phyloP scores from a whole-genome alignment of 2,888 invertebrate genomes.

The Cheilosia vulpina region DNA sequence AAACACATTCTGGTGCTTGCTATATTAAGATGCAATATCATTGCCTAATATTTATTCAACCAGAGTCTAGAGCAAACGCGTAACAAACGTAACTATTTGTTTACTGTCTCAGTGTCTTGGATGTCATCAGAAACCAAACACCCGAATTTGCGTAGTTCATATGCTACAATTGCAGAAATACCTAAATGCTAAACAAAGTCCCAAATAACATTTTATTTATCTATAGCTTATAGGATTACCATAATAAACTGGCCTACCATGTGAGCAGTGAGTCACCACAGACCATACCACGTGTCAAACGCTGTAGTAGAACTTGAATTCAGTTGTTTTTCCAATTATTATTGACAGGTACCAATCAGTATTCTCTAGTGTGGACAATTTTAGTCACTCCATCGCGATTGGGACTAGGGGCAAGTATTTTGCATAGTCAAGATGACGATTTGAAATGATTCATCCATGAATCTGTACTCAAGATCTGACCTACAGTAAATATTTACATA shows the following conservation, averaged over 20 bases:
- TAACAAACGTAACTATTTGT: neutral
- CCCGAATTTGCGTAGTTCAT: neutral
- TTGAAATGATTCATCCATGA: conserved; percentile 20
- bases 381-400: neutral
- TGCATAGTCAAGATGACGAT: conserved; percentile 12
- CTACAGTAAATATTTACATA: conserved; percentile 6
- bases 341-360: neutral
- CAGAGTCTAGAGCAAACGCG: too few relatives aligned
- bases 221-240: too few relatives aligned
- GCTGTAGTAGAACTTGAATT: neutral
- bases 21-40: too few relatives aligned
- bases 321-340: neutral
- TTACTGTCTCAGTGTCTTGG: neutral
- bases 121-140: neutral
- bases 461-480: conserved; percentile 1
- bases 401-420: neutral
- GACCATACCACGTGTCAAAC: neutral
- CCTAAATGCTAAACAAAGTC: too few relatives aligned
- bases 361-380: neutral
- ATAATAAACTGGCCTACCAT: too few relatives aligned
- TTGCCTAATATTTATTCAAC: too few relatives aligned
- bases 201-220: too few relatives aligned
- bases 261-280: too few relatives aligned
- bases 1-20: too few relatives aligned
- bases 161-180: neutral